A percentile compares a stretch with the other conserved stretches of the same genome.
phyloP scores from a whole-genome alignment of 2,797 vertebrate species.

The Threskiornis aethiopicus region DNA sequence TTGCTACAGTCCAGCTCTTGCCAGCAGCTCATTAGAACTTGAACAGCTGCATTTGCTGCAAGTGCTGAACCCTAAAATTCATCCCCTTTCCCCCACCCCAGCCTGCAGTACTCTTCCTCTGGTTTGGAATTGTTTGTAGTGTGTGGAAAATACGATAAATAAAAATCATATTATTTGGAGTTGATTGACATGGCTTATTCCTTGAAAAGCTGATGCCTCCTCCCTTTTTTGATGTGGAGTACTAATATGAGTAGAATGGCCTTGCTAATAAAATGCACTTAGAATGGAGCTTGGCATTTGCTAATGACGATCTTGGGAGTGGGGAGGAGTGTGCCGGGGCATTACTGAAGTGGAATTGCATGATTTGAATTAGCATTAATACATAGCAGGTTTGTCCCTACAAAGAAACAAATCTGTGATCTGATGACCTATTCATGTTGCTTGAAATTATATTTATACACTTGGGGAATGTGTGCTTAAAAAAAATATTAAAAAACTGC shows the following conservation, averaged over 20 bases:
- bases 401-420: neutral
- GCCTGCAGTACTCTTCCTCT: neutral
- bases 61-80: neutral
- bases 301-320: neutral
- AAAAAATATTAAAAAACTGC: neutral
- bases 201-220: neutral
- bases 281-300: neutral
- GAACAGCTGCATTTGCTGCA: neutral
- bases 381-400: neutral
- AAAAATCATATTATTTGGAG: neutral
- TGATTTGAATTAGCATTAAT: neutral
- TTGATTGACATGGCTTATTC: neutral
- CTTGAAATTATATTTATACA: neutral
- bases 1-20: neutral
- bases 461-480: neutral
- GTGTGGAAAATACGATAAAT: neutral
- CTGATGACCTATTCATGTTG: neutral
- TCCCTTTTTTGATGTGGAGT: neutral
- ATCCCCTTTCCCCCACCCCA: neutral
- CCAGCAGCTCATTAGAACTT: neutral
- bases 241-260: neutral
- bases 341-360: neutral
- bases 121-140: neutral
- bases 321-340: neutral
- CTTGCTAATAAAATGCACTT: neutral